Evolutionary conservation across 53 echinoderm and acorn worm genomes (phyloP).

Genomic region (Holothuria scabra): DNA sequence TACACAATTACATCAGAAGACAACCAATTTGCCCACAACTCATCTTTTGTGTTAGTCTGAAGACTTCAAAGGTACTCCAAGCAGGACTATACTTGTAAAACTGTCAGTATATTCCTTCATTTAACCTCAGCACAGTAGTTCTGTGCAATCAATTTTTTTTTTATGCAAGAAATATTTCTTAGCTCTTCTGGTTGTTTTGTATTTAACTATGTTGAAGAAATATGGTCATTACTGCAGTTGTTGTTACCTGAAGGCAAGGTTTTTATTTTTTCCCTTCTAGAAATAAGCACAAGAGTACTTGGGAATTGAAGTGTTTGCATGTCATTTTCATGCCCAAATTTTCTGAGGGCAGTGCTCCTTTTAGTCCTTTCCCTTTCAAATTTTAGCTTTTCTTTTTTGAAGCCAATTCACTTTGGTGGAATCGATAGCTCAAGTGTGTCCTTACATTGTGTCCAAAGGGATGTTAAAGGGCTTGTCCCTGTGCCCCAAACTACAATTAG

Average conservation of each 20-base stretch:
- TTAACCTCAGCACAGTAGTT: too few species aligned
- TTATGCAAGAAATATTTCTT: not conserved
- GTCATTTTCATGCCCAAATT: conserved; percentile 17
- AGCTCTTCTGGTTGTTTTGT: conserved; percentile 33
- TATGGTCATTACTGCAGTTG: conserved; percentile 26
- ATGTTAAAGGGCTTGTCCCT: not conserved
- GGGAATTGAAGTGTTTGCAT: conserved; percentile 33
- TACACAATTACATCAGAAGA: too few species aligned
- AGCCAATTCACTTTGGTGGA: not conserved
- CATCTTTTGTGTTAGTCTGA: too few species aligned
- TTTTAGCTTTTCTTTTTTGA: conserved; percentile 8
- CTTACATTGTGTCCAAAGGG: conserved; percentile 17
- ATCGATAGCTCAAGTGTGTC: conserved; percentile 24
- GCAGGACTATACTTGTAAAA: too few species aligned
- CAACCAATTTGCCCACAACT: too few species aligned
- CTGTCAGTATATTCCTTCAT: too few species aligned
- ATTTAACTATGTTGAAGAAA: conserved; percentile 30
- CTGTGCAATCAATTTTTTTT: conserved; percentile 1
- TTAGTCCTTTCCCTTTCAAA: conserved; percentile 6
- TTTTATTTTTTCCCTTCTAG: not conserved
- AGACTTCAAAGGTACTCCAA: too few species aligned
- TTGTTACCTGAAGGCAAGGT: conserved; percentile 25
- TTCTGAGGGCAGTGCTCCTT: conserved; percentile 28
- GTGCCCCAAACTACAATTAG: too few species aligned
- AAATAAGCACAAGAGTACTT: conserved; percentile 26